Conservation (phyloP, 1,140 invertebrate species). For the Bombus confusus region DNA sequence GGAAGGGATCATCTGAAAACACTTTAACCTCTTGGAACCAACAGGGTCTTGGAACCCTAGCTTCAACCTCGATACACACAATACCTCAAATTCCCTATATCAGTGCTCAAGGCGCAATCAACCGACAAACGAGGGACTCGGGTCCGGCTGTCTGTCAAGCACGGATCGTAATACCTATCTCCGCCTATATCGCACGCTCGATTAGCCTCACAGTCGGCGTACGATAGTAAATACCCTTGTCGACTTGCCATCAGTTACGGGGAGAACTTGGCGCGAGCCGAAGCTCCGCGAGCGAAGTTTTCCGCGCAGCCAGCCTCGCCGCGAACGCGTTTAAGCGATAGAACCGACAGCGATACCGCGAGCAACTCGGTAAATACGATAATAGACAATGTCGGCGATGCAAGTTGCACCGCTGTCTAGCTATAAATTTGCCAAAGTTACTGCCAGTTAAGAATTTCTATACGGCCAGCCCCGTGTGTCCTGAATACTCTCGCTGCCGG, state of each 20-base stretch:
- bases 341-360: slow-evolving; percentile 36
- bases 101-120: not conserved
- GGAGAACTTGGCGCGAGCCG: not conserved
- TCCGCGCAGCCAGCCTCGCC: not conserved
- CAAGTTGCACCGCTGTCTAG: not conserved
- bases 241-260: not conserved
- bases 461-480: not conserved
- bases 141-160: slow-evolving; percentile 2
- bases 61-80: not conserved
- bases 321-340: slow-evolving; percentile 30
- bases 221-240: not conserved
- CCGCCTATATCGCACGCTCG: not conserved
- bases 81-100: slow-evolving; percentile 1
- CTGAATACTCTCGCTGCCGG: not conserved
- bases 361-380: slow-evolving; percentile 48
- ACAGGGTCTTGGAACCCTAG: not conserved
- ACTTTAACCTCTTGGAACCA: not conserved
- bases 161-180: not conserved
- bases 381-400: slow-evolving; percentile 37
- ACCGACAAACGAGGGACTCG: not conserved
- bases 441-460: slow-evolving; percentile 45
- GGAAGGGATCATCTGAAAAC: not conserved
- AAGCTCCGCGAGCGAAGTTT: slow-evolving; percentile 6
- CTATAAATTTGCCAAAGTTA: slow-evolving; percentile 51
- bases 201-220: not conserved